Base-by-base conservation (phyloP, 2,888 invertebrate genomes). In the Hymenopus coronatus region DNA sequence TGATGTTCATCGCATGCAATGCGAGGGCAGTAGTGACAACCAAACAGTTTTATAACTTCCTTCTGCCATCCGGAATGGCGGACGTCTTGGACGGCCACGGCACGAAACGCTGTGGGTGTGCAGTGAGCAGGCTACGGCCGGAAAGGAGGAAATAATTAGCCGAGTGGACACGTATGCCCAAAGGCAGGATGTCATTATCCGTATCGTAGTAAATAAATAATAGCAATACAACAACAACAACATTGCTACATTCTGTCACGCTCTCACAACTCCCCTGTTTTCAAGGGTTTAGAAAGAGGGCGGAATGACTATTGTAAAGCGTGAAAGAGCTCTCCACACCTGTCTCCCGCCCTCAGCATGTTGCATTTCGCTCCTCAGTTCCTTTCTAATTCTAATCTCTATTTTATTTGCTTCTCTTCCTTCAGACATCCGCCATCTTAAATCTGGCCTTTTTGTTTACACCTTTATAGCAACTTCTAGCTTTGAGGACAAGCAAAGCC, bases 181-280 rank as follows among this genome's bases (percentile, higher is more conserved):
- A 86, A 89, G 83, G 40, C 90, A 90, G 90, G 90, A 90, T 90
- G 90, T 90, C 87, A 90, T 90, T 90, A 90, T 90, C 84, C 85
- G 85, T 40, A 82, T 81, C 88, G 84, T 81, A 88, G 88, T 88
- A 88, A 88, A 88, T 88, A 88, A 88, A 88, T 88, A 88, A 88
- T 30, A 33, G 84, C 88, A 88, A 88, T 88, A 88, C 84, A 54
- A 25, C 30, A 86, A 86, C 82, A 86, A 7, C 54, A 70, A 70
- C 54, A 70, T 70, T 70, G 54, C 54, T 70, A 70, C 54, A 70
- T 70, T 70, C 54, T 70, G 54, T 70, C 54, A 70, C 54, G 54
- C 54, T 70, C 54, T 70, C 54, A 15, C 54, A 70, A 70, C 54
- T 70, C 54, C 54, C 54, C 54, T 70, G 25, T 15, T 25, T 70